Percentiles rank a stretch among this genome's conserved stretches.
These are phyloP conservation scores for Chalcosyrphus nemorum DNA, from an alignment of 2,888 invertebrate genomes.

Conservation along the genomic window DNA sequence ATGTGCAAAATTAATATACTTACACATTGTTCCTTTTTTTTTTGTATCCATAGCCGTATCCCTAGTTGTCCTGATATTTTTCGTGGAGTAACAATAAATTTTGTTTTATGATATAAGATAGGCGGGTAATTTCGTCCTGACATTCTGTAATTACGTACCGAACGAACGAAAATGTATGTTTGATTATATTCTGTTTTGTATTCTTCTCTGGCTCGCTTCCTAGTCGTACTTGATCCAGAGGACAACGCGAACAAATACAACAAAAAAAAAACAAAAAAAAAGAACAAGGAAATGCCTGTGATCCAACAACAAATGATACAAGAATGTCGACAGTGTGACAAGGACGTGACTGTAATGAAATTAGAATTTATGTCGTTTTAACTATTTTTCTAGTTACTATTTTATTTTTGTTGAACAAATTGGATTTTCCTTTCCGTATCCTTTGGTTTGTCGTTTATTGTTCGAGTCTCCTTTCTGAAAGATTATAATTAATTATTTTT, in stretches of 20 bases:
- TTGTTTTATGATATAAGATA: slow-evolving; percentile 70
- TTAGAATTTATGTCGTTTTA: slow-evolving; percentile 69
- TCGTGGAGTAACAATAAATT: slow-evolving; percentile 53
- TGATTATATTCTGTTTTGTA: slow-evolving; percentile 65
- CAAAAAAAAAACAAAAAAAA: slow-evolving; percentile 6
- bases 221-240: background rate
- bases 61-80: slow-evolving; percentile 36
- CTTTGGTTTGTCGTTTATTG: slow-evolving; percentile 18
- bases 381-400: slow-evolving; percentile 37
- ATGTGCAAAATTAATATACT: slow-evolving; percentile 61
- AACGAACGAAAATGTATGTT: slow-evolving; percentile 52
- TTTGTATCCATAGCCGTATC: background rate
- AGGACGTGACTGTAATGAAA: slow-evolving; percentile 66
- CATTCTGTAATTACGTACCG: slow-evolving; percentile 66
- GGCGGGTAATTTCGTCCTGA: slow-evolving; percentile 68
- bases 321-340: slow-evolving; percentile 63
- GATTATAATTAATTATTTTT: slow-evolving; percentile 35
- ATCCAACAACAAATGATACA: slow-evolving; percentile 47
- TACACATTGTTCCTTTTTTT: slow-evolving; percentile 29
- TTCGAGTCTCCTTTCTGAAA: background rate
- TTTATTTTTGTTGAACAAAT: slow-evolving; percentile 23
- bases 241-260: too few relatives aligned
- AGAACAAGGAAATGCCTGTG: slow-evolving; percentile 5
- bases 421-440: slow-evolving; percentile 22
- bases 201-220: slow-evolving; percentile 29